Percentiles rank a stretch among this genome's conserved stretches.
phyloP scores from a whole-genome alignment of 2,888 invertebrate species.

The Cataglyphis albicans region DNA sequence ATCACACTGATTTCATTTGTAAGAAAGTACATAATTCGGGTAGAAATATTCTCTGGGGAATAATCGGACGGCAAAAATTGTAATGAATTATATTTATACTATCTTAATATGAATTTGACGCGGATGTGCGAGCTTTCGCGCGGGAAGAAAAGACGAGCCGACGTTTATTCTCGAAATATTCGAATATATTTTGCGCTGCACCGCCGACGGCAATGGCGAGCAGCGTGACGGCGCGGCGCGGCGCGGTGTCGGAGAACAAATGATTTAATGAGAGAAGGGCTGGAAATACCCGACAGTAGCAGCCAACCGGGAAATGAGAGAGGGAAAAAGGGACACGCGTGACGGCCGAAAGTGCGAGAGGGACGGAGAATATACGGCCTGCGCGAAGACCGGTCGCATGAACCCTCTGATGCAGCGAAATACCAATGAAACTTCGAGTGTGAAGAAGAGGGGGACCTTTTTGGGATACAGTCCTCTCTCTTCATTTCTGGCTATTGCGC shows the following conservation, averaged over 20 bases:
- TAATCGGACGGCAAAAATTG: slow-evolving; percentile 43
- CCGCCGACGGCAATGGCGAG: slow-evolving; percentile 42
- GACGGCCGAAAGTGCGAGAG: slow-evolving; percentile 40
- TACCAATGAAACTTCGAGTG: slow-evolving; percentile 52
- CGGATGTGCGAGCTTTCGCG: slow-evolving; percentile 18
- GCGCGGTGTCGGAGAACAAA: slow-evolving; percentile 78
- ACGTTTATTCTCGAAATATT: slow-evolving; percentile 59
- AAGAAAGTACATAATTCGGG: slow-evolving; percentile 34
- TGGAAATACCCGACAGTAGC: slow-evolving; percentile 78
- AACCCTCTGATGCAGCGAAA: slow-evolving; percentile 55
- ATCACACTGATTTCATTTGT: neutral
- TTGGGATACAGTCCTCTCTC: slow-evolving; percentile 30
- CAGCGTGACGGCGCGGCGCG: slow-evolving; percentile 53
- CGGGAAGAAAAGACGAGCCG: slow-evolving; percentile 50
- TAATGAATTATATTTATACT: slow-evolving; percentile 44
- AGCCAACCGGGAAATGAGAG: slow-evolving; percentile 78
- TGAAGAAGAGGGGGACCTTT: slow-evolving; percentile 40
- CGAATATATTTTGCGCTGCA: slow-evolving; percentile 57
- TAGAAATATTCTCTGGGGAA: slow-evolving; percentile 40
- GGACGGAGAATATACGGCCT: slow-evolving; percentile 58
- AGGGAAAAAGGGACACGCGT: slow-evolving; percentile 58
- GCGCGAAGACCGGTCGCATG: slow-evolving; percentile 29
- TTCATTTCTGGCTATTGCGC: neutral
- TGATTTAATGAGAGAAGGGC: slow-evolving; percentile 82
- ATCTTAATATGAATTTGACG: slow-evolving; percentile 45